Evolutionary conservation across 2,113 vertebrate species (phyloP).

Genomic region (Coregonus clupeaformis): DNA sequence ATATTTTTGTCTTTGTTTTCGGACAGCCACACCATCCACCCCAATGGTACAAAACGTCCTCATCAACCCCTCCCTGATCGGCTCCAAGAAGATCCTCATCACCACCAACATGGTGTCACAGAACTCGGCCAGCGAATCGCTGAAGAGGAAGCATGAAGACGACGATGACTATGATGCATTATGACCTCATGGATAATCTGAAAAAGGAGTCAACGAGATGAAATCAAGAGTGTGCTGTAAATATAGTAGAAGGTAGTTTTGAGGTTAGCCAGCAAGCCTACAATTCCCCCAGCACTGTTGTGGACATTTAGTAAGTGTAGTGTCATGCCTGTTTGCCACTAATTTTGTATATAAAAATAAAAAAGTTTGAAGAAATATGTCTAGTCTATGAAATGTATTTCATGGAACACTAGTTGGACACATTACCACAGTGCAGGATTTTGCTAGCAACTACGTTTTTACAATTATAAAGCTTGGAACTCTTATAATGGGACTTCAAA

Average conservation of each 20-base stretch:
- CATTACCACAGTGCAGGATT: no score
- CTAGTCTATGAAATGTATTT: no score
- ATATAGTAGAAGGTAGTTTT: conserved; percentile 4
- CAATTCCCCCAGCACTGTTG: neutral
- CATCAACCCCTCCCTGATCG: conserved; percentile 91
- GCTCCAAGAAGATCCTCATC: conserved; percentile 96
- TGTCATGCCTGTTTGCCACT: conserved; percentile 2
- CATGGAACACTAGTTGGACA: no score
- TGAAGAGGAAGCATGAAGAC: conserved; percentile 95
- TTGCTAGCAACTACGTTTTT: no score
- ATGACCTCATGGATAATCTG: conserved; percentile 53
- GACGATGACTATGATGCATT: conserved; percentile 88
- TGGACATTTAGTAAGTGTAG: neutral
- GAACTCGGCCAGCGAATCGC: conserved; percentile 72
- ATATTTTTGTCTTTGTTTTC: neutral
- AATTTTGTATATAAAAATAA: conserved; percentile 11
- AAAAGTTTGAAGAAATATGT: no score
- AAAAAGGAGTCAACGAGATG: neutral
- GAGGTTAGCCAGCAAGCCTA: neutral
- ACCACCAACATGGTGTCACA: conserved; percentile 92
- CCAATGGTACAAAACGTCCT: conserved; percentile 89
- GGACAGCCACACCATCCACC: conserved; percentile 76
- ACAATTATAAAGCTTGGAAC: no score
- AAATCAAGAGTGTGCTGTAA: conserved; percentile 11
- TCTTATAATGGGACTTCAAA: neutral